These are phyloP conservation scores for Andrena bicolor DNA, from an alignment of 2,888 invertebrate species.

Conservation along the genomic window DNA sequence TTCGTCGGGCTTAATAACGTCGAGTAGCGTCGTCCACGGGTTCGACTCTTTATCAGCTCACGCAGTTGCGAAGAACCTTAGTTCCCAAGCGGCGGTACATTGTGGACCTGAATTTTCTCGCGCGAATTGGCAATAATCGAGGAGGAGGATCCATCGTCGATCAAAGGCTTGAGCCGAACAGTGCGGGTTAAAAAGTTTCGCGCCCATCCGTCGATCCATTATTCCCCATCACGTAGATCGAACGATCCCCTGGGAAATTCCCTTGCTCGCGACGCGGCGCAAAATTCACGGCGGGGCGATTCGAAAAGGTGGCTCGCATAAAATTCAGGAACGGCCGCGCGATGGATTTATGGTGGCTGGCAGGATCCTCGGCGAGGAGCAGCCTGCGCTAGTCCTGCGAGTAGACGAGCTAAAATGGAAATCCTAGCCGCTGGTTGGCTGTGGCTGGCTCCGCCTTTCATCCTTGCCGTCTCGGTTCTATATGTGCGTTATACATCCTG, in stretches of 20 bases:
- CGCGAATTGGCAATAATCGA: too few relatives aligned
- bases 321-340: slow-evolving; percentile 47
- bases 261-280: neutral
- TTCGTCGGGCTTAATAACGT: neutral
- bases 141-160: too few relatives aligned
- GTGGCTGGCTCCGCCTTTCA: slow-evolving; percentile 79
- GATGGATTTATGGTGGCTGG: slow-evolving; percentile 70
- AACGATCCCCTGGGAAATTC: neutral
- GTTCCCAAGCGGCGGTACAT: too few relatives aligned
- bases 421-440: slow-evolving; percentile 80
- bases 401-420: slow-evolving; percentile 71
- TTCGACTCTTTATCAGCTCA: neutral
- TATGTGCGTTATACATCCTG: slow-evolving; percentile 60
- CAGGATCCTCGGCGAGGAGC: slow-evolving; percentile 64
- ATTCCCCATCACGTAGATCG: neutral
- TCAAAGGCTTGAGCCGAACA: too few relatives aligned
- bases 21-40: neutral
- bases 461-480: slow-evolving; percentile 64
- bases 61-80: too few relatives aligned
- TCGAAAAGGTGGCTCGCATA: slow-evolving; percentile 44
- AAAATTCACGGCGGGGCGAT: slow-evolving; percentile 26
- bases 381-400: slow-evolving; percentile 55
- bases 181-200: slow-evolving; percentile 1
- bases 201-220: neutral
- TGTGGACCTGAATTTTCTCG: too few relatives aligned